Conservation (phyloP, 2,113 vertebrate species). For the rat (Rattus norvegicus) region GRCr8 NC_086020.1:139646001-139646500, state of each 20-base stretch:
- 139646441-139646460: neutral
- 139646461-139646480: neutral
- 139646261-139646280: neutral
- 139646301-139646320: neutral
- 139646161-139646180: neutral
- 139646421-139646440: neutral
- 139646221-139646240: conserved; percentile 2
- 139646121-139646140: neutral
- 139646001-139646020: neutral
- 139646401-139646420: neutral
- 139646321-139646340: neutral
- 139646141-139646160: neutral
- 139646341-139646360: neutral
- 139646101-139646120: neutral
- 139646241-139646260: neutral
- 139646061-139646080: neutral
- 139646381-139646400: neutral
- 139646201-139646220: neutral
- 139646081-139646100: neutral
- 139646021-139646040: neutral
- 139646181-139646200: neutral
- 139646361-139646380: neutral
- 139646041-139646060: neutral
- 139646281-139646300: neutral
- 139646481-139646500: neutral